Evolutionary conservation across 2,888 invertebrate species (phyloP).

Genomic region (Lochmaea crataegi): DNA sequence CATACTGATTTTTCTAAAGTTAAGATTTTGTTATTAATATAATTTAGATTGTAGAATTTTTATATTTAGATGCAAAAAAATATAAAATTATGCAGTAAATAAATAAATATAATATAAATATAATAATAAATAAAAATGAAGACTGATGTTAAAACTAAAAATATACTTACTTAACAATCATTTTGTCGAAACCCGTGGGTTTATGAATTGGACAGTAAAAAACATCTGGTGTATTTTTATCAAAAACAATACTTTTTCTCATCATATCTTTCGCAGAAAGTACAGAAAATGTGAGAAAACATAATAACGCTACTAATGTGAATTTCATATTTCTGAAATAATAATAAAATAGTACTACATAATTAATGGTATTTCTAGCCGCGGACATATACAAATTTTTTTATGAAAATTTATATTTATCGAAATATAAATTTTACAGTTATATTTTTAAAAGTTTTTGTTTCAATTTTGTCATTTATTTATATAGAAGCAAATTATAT

Average conservation of each 20-base stretch:
- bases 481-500: neutral
- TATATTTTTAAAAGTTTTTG: neutral
- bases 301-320: constrained; percentile 24
- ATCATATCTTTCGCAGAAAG: constrained; percentile 74
- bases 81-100: too few relatives aligned
- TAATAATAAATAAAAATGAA: neutral
- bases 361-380: neutral
- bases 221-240: constrained; percentile 82
- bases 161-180: constrained; percentile 72
- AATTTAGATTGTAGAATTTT: too few relatives aligned
- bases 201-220: constrained; percentile 84
- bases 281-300: constrained; percentile 33
- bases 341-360: neutral
- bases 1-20: too few relatives aligned
- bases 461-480: neutral
- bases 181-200: constrained; percentile 79
- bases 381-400: neutral
- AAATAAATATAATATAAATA: too few relatives aligned
- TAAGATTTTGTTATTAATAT: too few relatives aligned
- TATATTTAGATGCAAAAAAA: too few relatives aligned
- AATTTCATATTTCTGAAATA: constrained; percentile 38
- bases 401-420: neutral
- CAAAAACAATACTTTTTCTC: constrained; percentile 81
- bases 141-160: neutral
- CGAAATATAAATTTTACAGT: neutral